Conservation (phyloP, 2,888 invertebrate species). For the Lypha dubia region DNA sequence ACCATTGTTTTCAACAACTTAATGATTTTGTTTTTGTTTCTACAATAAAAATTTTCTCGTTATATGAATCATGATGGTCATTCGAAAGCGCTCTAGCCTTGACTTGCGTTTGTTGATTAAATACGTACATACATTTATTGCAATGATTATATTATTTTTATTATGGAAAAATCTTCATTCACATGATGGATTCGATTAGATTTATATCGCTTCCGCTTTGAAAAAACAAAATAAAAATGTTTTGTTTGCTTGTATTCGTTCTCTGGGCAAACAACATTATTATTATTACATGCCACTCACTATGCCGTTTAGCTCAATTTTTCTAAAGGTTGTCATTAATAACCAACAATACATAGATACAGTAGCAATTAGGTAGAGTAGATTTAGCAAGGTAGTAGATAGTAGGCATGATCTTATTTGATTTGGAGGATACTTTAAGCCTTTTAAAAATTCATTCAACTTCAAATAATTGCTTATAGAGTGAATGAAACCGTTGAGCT, state of each 20-base stretch:
- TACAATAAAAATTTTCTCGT: conserved; percentile 49
- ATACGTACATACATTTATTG: conserved; percentile 41
- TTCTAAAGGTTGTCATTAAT: conserved; percentile 47
- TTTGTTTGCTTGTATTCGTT: conserved; percentile 35
- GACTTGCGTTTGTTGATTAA: conserved; percentile 41
- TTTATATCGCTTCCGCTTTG: conserved; percentile 36
- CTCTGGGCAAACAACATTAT: conserved; percentile 38
- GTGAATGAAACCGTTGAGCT: conserved; percentile 41
- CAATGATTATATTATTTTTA: conserved; percentile 44
- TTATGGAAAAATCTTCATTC: conserved; percentile 54
- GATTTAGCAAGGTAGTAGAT: conserved; percentile 38
- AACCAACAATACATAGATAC: conserved; percentile 46
- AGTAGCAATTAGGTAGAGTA: conserved; percentile 58
- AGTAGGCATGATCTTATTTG: conserved; percentile 35
- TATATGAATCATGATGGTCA: conserved; percentile 53
- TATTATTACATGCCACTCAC: no score
- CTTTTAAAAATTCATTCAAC: conserved; percentile 28
- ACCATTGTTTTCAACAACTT: conserved; percentile 46
- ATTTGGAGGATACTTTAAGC: conserved; percentile 46
- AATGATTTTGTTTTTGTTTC: conserved; percentile 43
- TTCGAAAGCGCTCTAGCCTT: conserved; percentile 60
- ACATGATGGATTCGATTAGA: conserved; percentile 42
- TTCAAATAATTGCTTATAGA: conserved; percentile 32
- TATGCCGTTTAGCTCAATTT: conserved; percentile 37
- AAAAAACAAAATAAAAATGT: conserved; percentile 59